Evolutionary conservation across 2,888 invertebrate species (phyloP).

Genomic region (Clunio marinus): DNA sequence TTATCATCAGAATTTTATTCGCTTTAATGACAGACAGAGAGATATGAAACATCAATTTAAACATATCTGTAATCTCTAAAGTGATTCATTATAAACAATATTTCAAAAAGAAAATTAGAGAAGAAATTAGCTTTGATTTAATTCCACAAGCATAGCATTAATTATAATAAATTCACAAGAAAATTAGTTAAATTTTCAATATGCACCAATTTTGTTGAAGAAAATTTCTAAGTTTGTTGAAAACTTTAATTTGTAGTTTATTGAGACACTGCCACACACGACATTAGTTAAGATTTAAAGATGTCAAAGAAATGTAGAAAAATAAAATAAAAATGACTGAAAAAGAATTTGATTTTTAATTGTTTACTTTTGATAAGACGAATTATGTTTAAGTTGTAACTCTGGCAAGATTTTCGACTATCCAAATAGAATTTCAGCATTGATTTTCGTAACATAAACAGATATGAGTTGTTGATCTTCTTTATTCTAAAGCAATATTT

Average conservation of each 20-base stretch:
- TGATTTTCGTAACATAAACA: too few species aligned
- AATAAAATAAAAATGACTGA: slow-evolving; percentile 4
- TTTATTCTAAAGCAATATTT: too few species aligned
- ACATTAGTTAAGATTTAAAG: too few species aligned
- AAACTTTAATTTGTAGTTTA: background rate
- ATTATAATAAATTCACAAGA: background rate
- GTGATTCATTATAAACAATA: background rate
- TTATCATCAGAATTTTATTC: background rate
- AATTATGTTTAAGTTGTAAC: too few species aligned
- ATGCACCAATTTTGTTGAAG: background rate
- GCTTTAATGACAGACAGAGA: background rate
- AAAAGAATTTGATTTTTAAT: too few species aligned
- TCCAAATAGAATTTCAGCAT: too few species aligned
- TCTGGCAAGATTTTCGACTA: too few species aligned
- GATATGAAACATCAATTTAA: background rate
- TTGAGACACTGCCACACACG: slow-evolving; percentile 2
- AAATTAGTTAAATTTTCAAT: slow-evolving; percentile 1
- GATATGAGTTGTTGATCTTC: too few species aligned
- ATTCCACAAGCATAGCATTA: background rate
- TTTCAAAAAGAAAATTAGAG: background rate
- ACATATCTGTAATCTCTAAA: slow-evolving; percentile 5
- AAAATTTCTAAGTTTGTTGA: background rate
- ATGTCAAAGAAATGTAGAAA: background rate
- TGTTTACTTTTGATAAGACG: too few species aligned
- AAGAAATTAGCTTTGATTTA: background rate